Evolutionary conservation across 2,888 invertebrate genomes (phyloP).

Genomic region (Aromia moschata): DNA sequence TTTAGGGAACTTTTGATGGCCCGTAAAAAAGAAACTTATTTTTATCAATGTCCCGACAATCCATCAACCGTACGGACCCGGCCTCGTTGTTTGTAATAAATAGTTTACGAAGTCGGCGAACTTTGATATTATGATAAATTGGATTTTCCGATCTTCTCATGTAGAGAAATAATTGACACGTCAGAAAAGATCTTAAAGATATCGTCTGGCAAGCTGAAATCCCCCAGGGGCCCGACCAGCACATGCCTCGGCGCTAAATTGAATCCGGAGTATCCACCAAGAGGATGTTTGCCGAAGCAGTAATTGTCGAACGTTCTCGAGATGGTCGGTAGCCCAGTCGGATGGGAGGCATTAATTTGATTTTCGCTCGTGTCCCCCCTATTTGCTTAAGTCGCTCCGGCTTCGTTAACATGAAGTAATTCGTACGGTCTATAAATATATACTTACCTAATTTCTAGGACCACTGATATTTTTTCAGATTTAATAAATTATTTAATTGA

Average conservation of each 20-base stretch:
- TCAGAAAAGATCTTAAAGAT: conserved; percentile 27
- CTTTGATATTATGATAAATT: conserved; percentile 37
- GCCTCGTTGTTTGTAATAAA: conserved; percentile 27
- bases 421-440: no score
- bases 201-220: conserved; percentile 16
- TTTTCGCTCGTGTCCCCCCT: not conserved
- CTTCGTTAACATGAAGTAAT: no score
- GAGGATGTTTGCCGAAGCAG: conserved; percentile 22
- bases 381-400: not conserved
- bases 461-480: no score
- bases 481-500: no score
- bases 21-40: conserved; percentile 17
- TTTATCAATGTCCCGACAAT: conserved; percentile 17
- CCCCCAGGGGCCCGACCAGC: conserved; percentile 22
- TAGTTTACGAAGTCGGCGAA: conserved; percentile 32
- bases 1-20: conserved; percentile 1
- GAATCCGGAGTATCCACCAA: conserved; percentile 22
- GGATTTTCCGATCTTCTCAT: conserved; percentile 28
- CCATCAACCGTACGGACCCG: conserved; percentile 13
- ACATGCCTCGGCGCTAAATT: conserved; percentile 27
- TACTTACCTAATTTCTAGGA: no score
- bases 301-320: conserved; percentile 17
- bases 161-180: conserved; percentile 32
- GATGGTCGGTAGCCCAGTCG: conserved; percentile 7
- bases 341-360: not conserved